Evolutionary conservation across 2,888 invertebrate genomes (phyloP), one percentile per base, ranked within the genome.

Genomic region (Deroplatys truncata): DNA sequence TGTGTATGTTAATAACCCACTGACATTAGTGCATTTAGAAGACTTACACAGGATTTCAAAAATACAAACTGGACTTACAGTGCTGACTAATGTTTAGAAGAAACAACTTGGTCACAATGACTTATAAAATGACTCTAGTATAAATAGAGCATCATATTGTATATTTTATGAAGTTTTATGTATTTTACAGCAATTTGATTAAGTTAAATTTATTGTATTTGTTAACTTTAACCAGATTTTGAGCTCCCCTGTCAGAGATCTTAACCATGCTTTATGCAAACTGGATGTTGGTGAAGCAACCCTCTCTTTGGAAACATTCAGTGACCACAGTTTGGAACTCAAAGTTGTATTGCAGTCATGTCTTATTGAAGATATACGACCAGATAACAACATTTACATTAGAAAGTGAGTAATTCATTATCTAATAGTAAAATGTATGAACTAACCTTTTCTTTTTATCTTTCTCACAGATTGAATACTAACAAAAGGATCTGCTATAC

Each of bases 211-310:
- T 1, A 16, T 72, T 72, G 20, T 20, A 72, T 72, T 72, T 72
- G 25, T 72, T 72, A 72, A 56, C 16, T 89, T 72, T 72, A 72
- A 72, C 20, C 89, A 94, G 94, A 92, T 94, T 0, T 93, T 97
- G 13, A 97, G 96, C 92, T 97, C 97, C 0, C 97, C 97, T 0
- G 96, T 97, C 0, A 94, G 97, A 7, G 97, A 97, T 92, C 92
- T 96, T 91, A 96, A 95, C 92, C 96, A 96, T 90, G 97, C 96
- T 0, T 93, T 97, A 8, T 96, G 97, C 13, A 95, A 95, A 92
- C 93, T 97, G 88, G 95, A 96, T 20, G 95, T 97, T 20, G 96
- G 96, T 0, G 97, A 97, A 92, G 94, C 96, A 0, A 94, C 94
- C 28, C 92, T 96, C 0, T 95, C 95, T 9, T 93, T 96, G 90